A percentile compares a stretch with the other conserved stretches of the same genome.
phyloP scores from a whole-genome alignment of 2,797 vertebrate genomes.

The Adelosebastes latens region DNA sequence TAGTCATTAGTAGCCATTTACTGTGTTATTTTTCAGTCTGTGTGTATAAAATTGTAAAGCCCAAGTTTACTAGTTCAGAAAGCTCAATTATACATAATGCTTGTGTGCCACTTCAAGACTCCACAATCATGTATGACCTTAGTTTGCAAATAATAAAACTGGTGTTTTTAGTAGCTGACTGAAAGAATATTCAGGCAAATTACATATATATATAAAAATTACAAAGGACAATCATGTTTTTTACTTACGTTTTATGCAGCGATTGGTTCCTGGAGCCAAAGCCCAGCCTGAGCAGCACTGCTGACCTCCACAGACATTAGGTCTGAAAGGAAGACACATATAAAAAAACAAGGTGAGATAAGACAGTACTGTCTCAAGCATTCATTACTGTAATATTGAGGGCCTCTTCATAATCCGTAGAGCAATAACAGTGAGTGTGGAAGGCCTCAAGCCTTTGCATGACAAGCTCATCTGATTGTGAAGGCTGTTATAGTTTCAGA shows the following conservation, averaged over 20 bases:
- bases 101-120: background rate
- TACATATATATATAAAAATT: background rate
- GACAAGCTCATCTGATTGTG: slow-evolving; percentile 52
- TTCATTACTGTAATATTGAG: background rate
- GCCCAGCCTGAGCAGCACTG: slow-evolving; percentile 97
- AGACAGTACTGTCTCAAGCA: slow-evolving; percentile 11
- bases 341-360: slow-evolving; percentile 29
- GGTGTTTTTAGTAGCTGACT: background rate
- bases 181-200: background rate
- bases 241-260: slow-evolving; percentile 95
- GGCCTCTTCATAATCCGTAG: slow-evolving; percentile 23
- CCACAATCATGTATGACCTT: background rate
- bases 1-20: slow-evolving; percentile 65
- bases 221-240: background rate
- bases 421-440: slow-evolving; percentile 36
- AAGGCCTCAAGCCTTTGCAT: slow-evolving; percentile 42
- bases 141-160: background rate
- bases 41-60: slow-evolving; percentile 31
- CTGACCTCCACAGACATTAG: slow-evolving; percentile 94
- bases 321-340: slow-evolving; percentile 77
- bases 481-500: slow-evolving; percentile 49
- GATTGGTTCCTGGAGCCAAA: slow-evolving; percentile 89
- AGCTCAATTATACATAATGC: slow-evolving; percentile 3
- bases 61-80: background rate
- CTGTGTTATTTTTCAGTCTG: slow-evolving; percentile 52